Evolutionary conservation across 1,140 invertebrate genomes (phyloP).

Genomic region (Chymomyza costata): DNA sequence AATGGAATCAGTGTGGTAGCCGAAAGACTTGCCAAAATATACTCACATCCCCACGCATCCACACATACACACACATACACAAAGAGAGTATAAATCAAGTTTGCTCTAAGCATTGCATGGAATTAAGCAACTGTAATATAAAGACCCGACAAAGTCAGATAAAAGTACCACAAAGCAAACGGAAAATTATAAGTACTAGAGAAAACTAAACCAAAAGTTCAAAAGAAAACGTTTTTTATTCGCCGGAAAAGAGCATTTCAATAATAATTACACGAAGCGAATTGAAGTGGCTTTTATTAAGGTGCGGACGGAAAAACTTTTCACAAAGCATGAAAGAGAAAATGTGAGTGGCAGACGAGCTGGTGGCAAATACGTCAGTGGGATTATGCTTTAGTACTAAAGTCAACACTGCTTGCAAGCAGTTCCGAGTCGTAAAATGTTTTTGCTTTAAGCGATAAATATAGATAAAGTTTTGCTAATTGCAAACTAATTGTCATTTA

Average conservation of each 20-base stretch:
- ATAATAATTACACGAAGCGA: slow-evolving; percentile 43
- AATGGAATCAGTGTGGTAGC: background rate
- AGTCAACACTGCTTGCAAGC: too few relatives aligned
- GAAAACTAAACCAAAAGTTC: too few relatives aligned
- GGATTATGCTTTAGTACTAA: too few relatives aligned
- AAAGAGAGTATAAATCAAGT: background rate
- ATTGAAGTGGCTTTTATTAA: slow-evolving; percentile 19
- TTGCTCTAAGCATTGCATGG: slow-evolving; percentile 7
- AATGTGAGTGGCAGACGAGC: too few relatives aligned
- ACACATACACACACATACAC: too few relatives aligned
- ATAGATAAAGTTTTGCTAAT: too few relatives aligned
- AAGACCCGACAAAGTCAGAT: background rate
- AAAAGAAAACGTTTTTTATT: too few relatives aligned
- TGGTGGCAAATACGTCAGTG: too few relatives aligned
- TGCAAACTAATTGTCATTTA: too few relatives aligned
- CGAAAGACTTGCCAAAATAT: slow-evolving; percentile 34
- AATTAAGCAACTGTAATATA: slow-evolving; percentile 2
- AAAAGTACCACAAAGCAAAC: slow-evolving; percentile 4
- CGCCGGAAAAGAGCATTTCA: slow-evolving; percentile 23
- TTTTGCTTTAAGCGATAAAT: too few relatives aligned
- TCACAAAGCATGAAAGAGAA: background rate
- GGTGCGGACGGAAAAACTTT: slow-evolving; percentile 37
- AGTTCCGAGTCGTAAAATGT: too few relatives aligned
- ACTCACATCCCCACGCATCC: slow-evolving; percentile 17
- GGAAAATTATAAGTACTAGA: too few relatives aligned